Conservation (phyloP, 2,888 invertebrate species). For the Drosophila paramelanica region DNA sequence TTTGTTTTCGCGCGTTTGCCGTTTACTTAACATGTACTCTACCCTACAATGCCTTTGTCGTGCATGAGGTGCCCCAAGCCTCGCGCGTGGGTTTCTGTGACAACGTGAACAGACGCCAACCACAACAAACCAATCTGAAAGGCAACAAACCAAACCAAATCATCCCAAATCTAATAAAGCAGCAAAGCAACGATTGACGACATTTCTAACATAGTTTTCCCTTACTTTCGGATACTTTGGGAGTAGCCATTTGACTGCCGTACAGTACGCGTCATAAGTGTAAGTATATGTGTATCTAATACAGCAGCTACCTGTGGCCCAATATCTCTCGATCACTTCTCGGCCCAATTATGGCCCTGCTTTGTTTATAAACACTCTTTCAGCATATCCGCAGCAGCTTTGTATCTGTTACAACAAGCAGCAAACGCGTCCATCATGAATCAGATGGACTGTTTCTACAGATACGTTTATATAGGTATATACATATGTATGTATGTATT, state of each 20-base stretch:
- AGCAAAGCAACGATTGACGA: constrained; percentile 32
- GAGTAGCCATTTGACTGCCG: constrained; percentile 49
- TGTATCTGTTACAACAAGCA: constrained; percentile 41
- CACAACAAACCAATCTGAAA: constrained; percentile 42
- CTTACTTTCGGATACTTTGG: constrained; percentile 41
- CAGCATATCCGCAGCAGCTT: constrained; percentile 49
- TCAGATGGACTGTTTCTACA: constrained; percentile 28
- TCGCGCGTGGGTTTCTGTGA: constrained; percentile 65
- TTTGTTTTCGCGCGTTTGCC: constrained; percentile 57
- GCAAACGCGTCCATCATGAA: constrained; percentile 20
- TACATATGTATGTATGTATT: constrained; percentile 1
- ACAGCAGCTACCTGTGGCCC: constrained; percentile 3
- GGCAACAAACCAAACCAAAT: constrained; percentile 4
- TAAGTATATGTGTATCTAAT: constrained; percentile 45
- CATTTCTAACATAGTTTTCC: constrained; percentile 38
- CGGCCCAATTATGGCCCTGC: constrained; percentile 29
- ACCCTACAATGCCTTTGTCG: constrained; percentile 17
- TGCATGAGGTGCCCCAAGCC: constrained; percentile 5
- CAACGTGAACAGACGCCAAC: constrained; percentile 51
- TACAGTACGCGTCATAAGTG: constrained; percentile 71
- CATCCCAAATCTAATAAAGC: constrained; percentile 5
- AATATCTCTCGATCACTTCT: constrained; percentile 25
- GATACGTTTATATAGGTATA: constrained; percentile 4
- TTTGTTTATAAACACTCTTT: constrained; percentile 69
- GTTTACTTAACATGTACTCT: constrained; percentile 26